Conservation (phyloP, 2,113 vertebrate species). For the Pelodiscus sinensis region DNA sequence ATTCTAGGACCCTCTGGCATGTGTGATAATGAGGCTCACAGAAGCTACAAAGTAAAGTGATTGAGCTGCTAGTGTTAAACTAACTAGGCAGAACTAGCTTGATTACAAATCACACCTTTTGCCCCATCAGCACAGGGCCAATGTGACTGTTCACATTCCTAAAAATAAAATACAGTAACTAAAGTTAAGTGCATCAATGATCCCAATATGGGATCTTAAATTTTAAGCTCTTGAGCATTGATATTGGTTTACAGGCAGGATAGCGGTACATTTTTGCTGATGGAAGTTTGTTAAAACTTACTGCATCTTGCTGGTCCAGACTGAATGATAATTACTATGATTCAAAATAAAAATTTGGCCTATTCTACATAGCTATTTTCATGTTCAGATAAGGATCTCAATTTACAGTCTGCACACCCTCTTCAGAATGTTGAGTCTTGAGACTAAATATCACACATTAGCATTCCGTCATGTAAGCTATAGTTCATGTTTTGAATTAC, state of each 20-base stretch:
- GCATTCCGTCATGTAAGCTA: neutral
- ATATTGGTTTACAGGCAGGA: neutral
- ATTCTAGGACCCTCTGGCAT: neutral
- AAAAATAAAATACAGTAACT: neutral
- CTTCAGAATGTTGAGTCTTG: neutral
- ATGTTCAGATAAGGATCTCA: neutral
- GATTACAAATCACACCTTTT: neutral
- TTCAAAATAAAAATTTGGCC: neutral
- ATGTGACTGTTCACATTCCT: neutral
- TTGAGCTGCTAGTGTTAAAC: neutral
- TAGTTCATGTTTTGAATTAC: fast-evolving
- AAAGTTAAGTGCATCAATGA: neutral
- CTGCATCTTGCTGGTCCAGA: neutral
- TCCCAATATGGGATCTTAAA: neutral
- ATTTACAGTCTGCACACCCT: neutral
- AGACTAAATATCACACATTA: neutral
- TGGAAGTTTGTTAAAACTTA: neutral
- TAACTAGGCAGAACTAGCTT: neutral
- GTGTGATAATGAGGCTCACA: neutral
- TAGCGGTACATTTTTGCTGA: neutral
- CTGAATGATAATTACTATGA: neutral
- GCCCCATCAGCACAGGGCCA: neutral
- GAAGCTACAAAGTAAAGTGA: neutral
- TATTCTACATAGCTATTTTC: neutral
- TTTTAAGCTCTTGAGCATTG: fast-evolving